Evolutionary conservation across 2,888 invertebrate species (phyloP).

Genomic region (Resseliella maxima): DNA sequence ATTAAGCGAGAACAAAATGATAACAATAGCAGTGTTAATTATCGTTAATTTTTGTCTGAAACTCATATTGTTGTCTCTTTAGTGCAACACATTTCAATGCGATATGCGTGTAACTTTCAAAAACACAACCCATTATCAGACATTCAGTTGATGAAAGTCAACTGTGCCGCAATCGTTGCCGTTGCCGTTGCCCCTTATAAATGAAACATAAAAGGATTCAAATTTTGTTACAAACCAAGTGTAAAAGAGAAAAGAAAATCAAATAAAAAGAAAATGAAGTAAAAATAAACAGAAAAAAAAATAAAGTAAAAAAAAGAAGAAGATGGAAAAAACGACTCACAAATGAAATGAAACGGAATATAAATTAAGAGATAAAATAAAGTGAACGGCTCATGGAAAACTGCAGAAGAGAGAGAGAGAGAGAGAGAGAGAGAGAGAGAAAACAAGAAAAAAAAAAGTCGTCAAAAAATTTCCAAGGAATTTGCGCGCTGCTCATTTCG

Average conservation of each 20-base stretch:
- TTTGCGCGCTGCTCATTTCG: neutral
- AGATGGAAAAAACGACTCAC: neutral
- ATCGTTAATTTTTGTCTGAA: conserved; percentile 25
- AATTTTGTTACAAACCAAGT: too few relatives aligned
- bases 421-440: neutral
- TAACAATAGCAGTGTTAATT: conserved; percentile 43
- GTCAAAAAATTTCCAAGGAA: neutral
- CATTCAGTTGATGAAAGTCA: neutral
- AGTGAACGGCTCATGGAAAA: neutral
- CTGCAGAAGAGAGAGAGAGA: neutral
- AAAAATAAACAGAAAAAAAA: neutral
- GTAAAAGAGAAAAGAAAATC: neutral
- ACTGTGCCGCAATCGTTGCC: too few relatives aligned
- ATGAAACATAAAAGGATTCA: neutral
- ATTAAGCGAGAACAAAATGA: conserved; percentile 47
- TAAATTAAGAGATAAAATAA: conserved; percentile 29
- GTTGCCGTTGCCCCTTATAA: neutral
- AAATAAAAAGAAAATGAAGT: neutral
- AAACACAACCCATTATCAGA: too few relatives aligned
- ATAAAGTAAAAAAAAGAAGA: neutral
- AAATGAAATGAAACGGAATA: conserved; percentile 33
- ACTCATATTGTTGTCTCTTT: neutral
- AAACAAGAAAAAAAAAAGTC: neutral
- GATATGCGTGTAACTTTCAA: neutral
- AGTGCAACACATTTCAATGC: neutral